phyloP scores from a whole-genome alignment of 2,888 invertebrate genomes.

The Phaedon cochleariae region DNA sequence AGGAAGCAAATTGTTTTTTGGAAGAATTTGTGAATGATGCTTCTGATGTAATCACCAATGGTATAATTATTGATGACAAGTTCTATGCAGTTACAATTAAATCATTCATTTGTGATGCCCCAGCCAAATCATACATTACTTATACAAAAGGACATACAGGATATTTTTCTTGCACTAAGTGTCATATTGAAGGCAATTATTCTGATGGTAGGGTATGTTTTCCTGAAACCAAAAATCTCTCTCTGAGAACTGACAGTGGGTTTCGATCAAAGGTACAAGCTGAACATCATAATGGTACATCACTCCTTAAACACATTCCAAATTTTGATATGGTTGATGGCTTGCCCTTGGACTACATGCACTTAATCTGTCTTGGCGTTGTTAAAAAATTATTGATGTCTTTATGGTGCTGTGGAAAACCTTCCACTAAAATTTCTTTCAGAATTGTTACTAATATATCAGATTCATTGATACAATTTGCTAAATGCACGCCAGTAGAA shows the following conservation, averaged over 20 bases:
- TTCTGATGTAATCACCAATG: slow-evolving; percentile 15
- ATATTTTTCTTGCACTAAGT: slow-evolving; percentile 36
- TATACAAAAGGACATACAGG: slow-evolving; percentile 34
- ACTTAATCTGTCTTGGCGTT: slow-evolving; percentile 24
- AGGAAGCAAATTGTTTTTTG: no score
- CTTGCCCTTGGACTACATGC: slow-evolving; percentile 41
- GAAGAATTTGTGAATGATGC: slow-evolving; percentile 27
- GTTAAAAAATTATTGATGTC: slow-evolving; percentile 21
- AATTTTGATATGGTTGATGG: slow-evolving; percentile 30
- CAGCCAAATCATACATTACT: slow-evolving; percentile 34
- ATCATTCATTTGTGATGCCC: slow-evolving; percentile 40
- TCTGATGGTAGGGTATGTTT: slow-evolving; percentile 11
- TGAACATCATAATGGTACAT: slow-evolving; percentile 33
- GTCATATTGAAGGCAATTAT: slow-evolving; percentile 23
- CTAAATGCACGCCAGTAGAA: slow-evolving; percentile 16
- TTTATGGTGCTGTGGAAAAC: slow-evolving; percentile 23
- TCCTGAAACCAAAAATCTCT: background rate
- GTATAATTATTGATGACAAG: slow-evolving; percentile 26
- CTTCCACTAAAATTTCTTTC: slow-evolving; percentile 17
- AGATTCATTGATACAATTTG: slow-evolving; percentile 7
- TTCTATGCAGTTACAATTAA: slow-evolving; percentile 28
- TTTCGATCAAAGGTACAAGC: slow-evolving; percentile 30
- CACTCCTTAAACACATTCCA: slow-evolving; percentile 28
- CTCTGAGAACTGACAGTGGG: slow-evolving; percentile 17
- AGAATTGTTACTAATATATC: slow-evolving; percentile 17